Evolutionary conservation across 1,140 invertebrate genomes (phyloP), one percentile per base, ranked within the genome.

Genomic region (Araneus ventricosus): DNA sequence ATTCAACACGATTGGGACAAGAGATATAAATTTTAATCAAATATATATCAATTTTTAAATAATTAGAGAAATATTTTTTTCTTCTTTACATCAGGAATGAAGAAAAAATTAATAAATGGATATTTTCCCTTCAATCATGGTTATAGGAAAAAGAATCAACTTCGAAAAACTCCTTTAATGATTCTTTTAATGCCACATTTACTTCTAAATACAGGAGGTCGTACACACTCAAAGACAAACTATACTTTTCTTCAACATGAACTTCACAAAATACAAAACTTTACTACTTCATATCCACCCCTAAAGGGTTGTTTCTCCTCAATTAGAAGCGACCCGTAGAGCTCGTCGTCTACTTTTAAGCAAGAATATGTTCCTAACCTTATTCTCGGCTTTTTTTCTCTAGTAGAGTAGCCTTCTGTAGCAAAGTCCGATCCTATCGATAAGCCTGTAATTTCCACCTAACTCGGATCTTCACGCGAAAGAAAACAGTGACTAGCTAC

Each of bases 371-470:
- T 2, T 59, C 45, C 52, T 84, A 41, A 22, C n/a, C 22, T 84
- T 84, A 24, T 14, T 84, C 24, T 86, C 24, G 22, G 17, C 34
- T 88, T 67, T 41, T 61, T 57, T 27, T 17, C 24, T 24, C 41
- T 37, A 5, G 20, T 24, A 22, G 30, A 86, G 59, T 22, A 75
- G 20, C 70, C 30, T 75, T 30, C 24, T 27, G 63, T 30, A 67
- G 24, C n/a, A 27, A 67, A 30, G 63, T 67, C 24, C 7, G 24
- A 27, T n/a, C 39, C 39, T 45, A 45, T 24, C n/a, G 80, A 67
- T 57, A 67, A 67, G 86, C 86, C 37, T 61, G 61, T 45, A 88
- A 88, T 88, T 67, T 88, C 86, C 61, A 59, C 59, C 14, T 57
- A 59, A 87, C 85, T 14, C 57, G 27, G 20, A n/a, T 39, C 17